These are phyloP conservation scores for Parazoanthus darwini DNA, from an alignment of 92 coral and sea anemone species.

Conservation along the genomic window DNA sequence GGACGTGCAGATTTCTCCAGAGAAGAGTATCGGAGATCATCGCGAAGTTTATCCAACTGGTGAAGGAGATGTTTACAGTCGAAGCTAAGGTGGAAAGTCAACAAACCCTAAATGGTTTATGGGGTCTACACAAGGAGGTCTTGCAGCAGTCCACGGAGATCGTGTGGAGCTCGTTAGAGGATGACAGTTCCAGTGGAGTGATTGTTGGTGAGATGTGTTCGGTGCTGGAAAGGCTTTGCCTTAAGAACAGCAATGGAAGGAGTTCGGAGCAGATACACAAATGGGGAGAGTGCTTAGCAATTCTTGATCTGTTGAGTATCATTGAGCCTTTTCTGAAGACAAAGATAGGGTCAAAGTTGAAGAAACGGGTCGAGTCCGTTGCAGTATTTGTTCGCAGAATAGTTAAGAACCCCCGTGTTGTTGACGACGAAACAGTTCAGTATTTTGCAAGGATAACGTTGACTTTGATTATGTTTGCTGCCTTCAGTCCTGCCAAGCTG, in stretches of 20 bases:
- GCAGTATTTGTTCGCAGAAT: neutral
- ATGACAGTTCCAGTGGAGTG: neutral
- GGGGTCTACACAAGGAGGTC: neutral
- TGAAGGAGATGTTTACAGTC: neutral
- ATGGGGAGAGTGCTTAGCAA: neutral
- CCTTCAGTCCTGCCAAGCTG: conserved; percentile 4
- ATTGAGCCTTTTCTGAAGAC: neutral
- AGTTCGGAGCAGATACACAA: neutral
- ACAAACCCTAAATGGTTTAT: neutral
- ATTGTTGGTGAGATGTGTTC: neutral
- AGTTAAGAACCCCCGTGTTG: neutral
- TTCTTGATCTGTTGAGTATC: neutral
- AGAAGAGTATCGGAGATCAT: neutral
- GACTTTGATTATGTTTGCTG: neutral
- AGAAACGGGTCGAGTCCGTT: neutral
- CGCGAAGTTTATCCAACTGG: neutral
- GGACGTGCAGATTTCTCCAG: too few species aligned
- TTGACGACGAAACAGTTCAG: neutral
- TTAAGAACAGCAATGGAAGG: neutral
- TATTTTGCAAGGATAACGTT: neutral
- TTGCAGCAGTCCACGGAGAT: neutral
- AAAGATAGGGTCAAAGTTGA: neutral
- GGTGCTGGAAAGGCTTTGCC: neutral
- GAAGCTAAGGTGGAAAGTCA: neutral
- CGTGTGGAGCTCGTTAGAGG: neutral